Conservation (phyloP, 2,888 invertebrate genomes). For the Agonopterix alstromeriana region DNA sequence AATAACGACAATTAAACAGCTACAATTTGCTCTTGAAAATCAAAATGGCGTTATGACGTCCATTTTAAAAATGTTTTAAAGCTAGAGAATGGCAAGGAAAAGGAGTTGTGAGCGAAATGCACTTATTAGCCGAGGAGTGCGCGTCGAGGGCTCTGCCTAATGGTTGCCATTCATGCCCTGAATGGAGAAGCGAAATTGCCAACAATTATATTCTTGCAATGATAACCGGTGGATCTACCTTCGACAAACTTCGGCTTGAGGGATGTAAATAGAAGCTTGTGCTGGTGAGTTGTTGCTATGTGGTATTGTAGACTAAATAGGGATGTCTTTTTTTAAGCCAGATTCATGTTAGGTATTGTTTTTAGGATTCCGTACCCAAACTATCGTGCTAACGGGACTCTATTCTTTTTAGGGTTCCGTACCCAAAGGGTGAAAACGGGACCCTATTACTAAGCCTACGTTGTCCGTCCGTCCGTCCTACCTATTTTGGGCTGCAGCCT, state of each 20-base stretch:
- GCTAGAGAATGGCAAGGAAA: conserved; percentile 63
- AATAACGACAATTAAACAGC: conserved; percentile 52
- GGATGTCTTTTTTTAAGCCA: too few species aligned
- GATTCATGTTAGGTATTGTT: too few species aligned
- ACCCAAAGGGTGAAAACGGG: too few species aligned
- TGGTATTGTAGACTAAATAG: too few species aligned
- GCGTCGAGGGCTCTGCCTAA: conserved; percentile 64
- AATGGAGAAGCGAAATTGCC: conserved; percentile 72
- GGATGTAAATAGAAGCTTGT: neutral
- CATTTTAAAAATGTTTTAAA: conserved; percentile 29
- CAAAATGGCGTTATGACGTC: conserved; percentile 29
- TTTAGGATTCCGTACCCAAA: too few species aligned
- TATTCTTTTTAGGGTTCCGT: too few species aligned
- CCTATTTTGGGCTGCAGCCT: too few species aligned
- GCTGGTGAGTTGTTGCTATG: neutral
- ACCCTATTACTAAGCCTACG: too few species aligned
- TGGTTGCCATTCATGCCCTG: conserved; percentile 70
- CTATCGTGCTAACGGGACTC: too few species aligned
- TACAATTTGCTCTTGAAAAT: conserved; percentile 27
- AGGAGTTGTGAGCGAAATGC: conserved; percentile 72
- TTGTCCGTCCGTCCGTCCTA: too few species aligned
- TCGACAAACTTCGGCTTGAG: conserved; percentile 48
- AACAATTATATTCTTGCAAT: conserved; percentile 74
- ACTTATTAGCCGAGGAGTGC: conserved; percentile 72
- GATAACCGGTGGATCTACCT: conserved; percentile 63